phyloP scores from a whole-genome alignment of 2,888 invertebrate species.

The Diaphora mendica region DNA sequence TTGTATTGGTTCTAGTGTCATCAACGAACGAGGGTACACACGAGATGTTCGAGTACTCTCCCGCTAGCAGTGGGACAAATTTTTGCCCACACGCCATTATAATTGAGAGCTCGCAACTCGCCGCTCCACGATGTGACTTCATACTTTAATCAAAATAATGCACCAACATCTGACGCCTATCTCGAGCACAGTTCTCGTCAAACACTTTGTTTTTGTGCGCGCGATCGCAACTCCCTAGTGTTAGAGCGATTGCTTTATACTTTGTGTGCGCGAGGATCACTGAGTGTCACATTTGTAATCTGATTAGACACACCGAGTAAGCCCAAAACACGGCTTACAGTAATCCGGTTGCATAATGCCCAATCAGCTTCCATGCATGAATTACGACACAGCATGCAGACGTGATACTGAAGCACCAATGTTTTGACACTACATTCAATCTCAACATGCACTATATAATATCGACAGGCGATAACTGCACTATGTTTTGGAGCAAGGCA shows the following conservation, averaged over 20 bases:
- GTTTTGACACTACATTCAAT: constrained; percentile 48
- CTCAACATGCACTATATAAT: constrained; percentile 40
- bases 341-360: constrained; percentile 10
- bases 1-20: constrained; percentile 23
- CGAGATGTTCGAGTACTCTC: not conserved
- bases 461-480: constrained; percentile 49
- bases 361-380: constrained; percentile 6
- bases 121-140: constrained; percentile 3
- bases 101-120: constrained; percentile 32
- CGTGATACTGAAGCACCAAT: constrained; percentile 14
- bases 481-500: constrained; percentile 21
- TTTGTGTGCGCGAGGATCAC: not conserved
- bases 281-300: constrained; percentile 2
- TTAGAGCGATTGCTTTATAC: constrained; percentile 6
- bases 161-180: constrained; percentile 15
- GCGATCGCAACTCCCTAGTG: constrained; percentile 4
- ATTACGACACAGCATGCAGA: too few relatives aligned
- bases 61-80: constrained; percentile 15
- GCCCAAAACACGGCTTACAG: constrained; percentile 3
- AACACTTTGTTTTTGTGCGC: constrained; percentile 13
- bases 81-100: constrained; percentile 13
- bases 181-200: constrained; percentile 7
- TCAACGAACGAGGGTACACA: constrained; percentile 14
- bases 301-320: constrained; percentile 6
- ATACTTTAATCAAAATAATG: constrained; percentile 53